Evolutionary conservation across 2,888 invertebrate genomes (phyloP).

Genomic region (Spodoptera picta): DNA sequence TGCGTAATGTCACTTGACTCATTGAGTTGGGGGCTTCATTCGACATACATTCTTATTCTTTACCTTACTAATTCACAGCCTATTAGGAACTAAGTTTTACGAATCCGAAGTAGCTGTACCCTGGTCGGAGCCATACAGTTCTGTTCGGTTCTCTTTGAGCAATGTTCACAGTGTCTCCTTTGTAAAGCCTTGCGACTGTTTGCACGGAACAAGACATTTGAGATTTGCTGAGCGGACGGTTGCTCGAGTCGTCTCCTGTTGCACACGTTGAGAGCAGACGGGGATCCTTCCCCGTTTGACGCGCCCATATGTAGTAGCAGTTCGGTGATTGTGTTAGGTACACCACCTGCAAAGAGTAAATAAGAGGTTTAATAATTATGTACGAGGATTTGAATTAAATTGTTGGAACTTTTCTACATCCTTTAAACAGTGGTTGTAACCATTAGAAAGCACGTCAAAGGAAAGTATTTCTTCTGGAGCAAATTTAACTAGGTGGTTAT

Average conservation of each 20-base stretch:
- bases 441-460: no score
- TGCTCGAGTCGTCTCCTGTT: slow-evolving; percentile 75
- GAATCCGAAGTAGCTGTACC: slow-evolving; percentile 81
- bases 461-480: no score
- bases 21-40: slow-evolving; percentile 36
- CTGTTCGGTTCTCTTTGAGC: slow-evolving; percentile 79
- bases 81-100: slow-evolving; percentile 82
- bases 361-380: not conserved
- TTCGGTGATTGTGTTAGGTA: slow-evolving; percentile 78
- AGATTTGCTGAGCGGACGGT: slow-evolving; percentile 67
- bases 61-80: slow-evolving; percentile 70
- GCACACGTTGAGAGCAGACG: slow-evolving; percentile 74
- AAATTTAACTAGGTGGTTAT: not conserved
- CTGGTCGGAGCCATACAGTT: slow-evolving; percentile 76
- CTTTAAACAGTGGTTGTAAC: no score
- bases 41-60: slow-evolving; percentile 32
- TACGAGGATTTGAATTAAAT: no score
- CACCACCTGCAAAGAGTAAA: slow-evolving; percentile 70
- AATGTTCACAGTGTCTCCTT: slow-evolving; percentile 76
- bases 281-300: slow-evolving; percentile 58
- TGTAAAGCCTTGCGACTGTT: slow-evolving; percentile 73
- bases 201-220: slow-evolving; percentile 81
- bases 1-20: slow-evolving; percentile 39
- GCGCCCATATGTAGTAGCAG: slow-evolving; percentile 80
- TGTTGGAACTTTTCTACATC: no score